A percentile compares a stretch with the other conserved stretches of the same genome.
phyloP scores from a whole-genome alignment of 2,113 vertebrate species.

The Xiphophorus maculatus region DNA sequence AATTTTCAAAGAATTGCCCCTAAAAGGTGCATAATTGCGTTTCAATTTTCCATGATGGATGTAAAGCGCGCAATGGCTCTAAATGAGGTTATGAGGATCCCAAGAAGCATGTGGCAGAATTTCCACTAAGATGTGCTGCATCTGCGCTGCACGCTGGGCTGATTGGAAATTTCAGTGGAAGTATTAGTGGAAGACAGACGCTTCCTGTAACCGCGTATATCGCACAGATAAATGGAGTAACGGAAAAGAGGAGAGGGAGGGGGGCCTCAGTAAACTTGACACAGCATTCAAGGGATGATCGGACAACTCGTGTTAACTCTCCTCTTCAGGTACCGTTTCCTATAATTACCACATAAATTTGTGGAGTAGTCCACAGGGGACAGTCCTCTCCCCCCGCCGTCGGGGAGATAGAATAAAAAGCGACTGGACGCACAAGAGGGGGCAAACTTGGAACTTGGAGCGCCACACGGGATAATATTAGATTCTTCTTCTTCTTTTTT shows the following conservation, averaged over 20 bases:
- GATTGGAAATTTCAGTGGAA: slow-evolving; percentile 69
- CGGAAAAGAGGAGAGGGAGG: slow-evolving; percentile 49
- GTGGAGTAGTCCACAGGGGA: slow-evolving; percentile 78
- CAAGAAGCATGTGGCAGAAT: slow-evolving; percentile 45
- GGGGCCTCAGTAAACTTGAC: slow-evolving; percentile 46
- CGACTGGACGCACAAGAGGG: slow-evolving; percentile 46
- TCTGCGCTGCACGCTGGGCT: slow-evolving; percentile 40
- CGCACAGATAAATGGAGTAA: slow-evolving; percentile 69
- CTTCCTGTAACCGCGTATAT: slow-evolving; percentile 72
- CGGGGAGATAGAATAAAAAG: slow-evolving; percentile 80
- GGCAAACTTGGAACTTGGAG: slow-evolving; percentile 61
- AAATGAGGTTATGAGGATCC: slow-evolving; percentile 44
- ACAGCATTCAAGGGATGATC: slow-evolving; percentile 59
- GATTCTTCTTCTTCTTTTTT: slow-evolving; percentile 8
- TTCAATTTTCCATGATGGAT: slow-evolving; percentile 41
- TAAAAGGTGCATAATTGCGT: slow-evolving; percentile 41
- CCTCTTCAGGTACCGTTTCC: slow-evolving; percentile 57
- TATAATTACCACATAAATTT: slow-evolving; percentile 63
- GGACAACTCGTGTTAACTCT: slow-evolving; percentile 61
- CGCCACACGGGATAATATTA: slow-evolving; percentile 8
- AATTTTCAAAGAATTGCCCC: slow-evolving; percentile 58
- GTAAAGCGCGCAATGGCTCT: slow-evolving; percentile 54
- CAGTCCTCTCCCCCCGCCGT: slow-evolving; percentile 77
- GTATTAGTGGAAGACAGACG: slow-evolving; percentile 60
- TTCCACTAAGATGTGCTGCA: slow-evolving; percentile 61